Base-by-base conservation (phyloP, 2,113 vertebrate genomes). In the Passer domesticus region DNA sequence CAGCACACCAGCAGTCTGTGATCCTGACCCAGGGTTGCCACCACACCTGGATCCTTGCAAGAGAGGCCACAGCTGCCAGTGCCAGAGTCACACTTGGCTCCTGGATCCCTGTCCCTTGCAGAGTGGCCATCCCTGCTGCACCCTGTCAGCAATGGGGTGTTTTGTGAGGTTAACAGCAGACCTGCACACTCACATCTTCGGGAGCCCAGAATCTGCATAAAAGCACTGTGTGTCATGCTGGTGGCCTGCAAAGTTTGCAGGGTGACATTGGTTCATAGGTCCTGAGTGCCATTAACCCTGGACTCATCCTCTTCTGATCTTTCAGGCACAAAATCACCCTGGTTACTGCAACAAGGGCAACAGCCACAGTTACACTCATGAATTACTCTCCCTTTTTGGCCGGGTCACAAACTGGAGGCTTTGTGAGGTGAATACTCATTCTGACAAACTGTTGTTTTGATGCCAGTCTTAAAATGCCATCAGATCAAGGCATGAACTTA, bases 1-100 rank as follows among this genome's bases (percentile, higher is more conserved):
- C 18, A 7, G 23, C 64, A 39, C 9, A 10, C 3, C 30, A 11
- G 14, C 0, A 1, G 6, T 25, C 62, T 69, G 18, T 6, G 6
- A 20, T 55, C 24, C 49, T 60, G 66, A 52, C 14, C 33, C 2
- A 1, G 30, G 15, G 21, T 1, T 85, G 53, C 20, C n/a, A 23
- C 9, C 6, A 0, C 0, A 0, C 10, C 5, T 15, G 30, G 35
- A 33, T 88, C 24, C 30, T 64, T 15, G 14, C 41, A 44, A 1
- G 44, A n/a, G 28, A 30, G 9, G 35, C 30, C 25, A 13, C 27
- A 47, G 2, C 14, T 86, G n/a, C n/a, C 4, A 0, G 16, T n/a
- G 56, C 37, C 31, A 11, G 4, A 16, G 11, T 10, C 6, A 14
- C 1, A 0, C 20, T 7, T 17, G 10, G 49, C 5, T 64, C 56